A percentile compares a stretch with the other conserved stretches of the same genome.
phyloP scores from a whole-genome alignment of 2,797 vertebrate genomes.

The Halcyon leucocephala region DNA sequence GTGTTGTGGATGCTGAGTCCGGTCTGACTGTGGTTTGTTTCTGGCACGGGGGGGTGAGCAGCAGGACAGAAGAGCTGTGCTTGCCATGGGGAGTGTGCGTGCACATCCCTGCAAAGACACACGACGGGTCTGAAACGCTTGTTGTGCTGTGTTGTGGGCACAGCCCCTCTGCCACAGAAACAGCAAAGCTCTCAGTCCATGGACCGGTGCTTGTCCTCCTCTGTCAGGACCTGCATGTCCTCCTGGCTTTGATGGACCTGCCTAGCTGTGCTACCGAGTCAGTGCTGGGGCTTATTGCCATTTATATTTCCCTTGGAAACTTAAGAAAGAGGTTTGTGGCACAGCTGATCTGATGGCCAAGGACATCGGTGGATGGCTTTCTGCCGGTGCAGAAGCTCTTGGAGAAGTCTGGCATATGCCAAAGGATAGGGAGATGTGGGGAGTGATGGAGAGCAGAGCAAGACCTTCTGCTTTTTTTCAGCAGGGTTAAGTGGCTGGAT shows the following conservation, averaged over 20 bases:
- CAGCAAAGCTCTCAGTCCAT: background rate
- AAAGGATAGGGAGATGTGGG: background rate
- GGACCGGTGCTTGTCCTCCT: background rate
- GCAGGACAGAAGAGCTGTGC: background rate
- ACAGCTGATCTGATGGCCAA: background rate
- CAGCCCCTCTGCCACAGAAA: background rate
- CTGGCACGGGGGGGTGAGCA: background rate
- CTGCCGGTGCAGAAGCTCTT: background rate
- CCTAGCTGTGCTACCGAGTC: fast-evolving
- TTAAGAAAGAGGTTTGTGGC: background rate
- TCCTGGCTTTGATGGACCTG: too few relatives aligned
- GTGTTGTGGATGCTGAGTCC: fast-evolving
- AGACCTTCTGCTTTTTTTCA: background rate
- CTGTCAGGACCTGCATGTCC: background rate
- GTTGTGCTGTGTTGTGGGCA: background rate
- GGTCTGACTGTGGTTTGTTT: background rate
- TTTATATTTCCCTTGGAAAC: background rate
- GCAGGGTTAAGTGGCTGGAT: background rate
- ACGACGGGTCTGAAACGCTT: background rate
- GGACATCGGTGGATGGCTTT: background rate
- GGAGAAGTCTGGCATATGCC: background rate
- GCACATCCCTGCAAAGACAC: background rate
- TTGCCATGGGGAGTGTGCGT: background rate
- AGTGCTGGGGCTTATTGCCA: background rate
- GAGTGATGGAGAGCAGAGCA: background rate